Base-by-base conservation (phyloP, 2,797 vertebrate species). In the Alauda arvensis region DNA sequence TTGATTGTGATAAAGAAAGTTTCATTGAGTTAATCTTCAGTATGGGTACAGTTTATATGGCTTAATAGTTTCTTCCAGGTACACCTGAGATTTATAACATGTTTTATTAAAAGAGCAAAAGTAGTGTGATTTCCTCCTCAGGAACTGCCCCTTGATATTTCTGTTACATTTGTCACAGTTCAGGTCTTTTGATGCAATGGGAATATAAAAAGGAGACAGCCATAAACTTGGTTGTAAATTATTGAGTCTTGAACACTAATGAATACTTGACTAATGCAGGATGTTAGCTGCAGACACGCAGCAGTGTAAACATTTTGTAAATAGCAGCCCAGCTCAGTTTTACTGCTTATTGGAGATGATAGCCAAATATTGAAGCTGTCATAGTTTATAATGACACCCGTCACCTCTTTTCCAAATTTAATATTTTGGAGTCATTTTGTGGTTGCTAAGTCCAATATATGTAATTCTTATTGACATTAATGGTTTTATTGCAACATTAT, bases 401-500 rank as follows among this genome's bases (percentile, higher is more conserved):
- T 21, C 18, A 40, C 3, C 12, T 2, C 5, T 23, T 21, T 16
- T 57, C 9, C 9, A 68, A 51, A 34, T 71, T 62, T 78, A 93
- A 66, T 81, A 83, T 67, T 85, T 92, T 71, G 33, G 19, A 76
- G 49, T 37, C 0, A 42, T 65, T 88, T 37, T 53, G 34, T 59
- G 20, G 19, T 90, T 91, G n/a, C 21, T 68, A 78, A 56, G 34
- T 42, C 69, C 8, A 76, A 60, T 65, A 48, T 28, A 74, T 33
- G 14, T 29, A 67, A 12, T 63, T 61, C 14, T 28, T 79, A 33
- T 71, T 84, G 62, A 43, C 71, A 75, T 6, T 67, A 49, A 75
- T 67, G 37, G 4, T 24, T 88, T 90, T 91, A 79, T 71, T 83
- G 31, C 28, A 76, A 34, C 70, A 48, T 62, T 78, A 53, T 39